These are phyloP conservation scores for Myrmecophaga tridactyla DNA, from an alignment of 2,113 vertebrate species.

Conservation along the genomic window DNA sequence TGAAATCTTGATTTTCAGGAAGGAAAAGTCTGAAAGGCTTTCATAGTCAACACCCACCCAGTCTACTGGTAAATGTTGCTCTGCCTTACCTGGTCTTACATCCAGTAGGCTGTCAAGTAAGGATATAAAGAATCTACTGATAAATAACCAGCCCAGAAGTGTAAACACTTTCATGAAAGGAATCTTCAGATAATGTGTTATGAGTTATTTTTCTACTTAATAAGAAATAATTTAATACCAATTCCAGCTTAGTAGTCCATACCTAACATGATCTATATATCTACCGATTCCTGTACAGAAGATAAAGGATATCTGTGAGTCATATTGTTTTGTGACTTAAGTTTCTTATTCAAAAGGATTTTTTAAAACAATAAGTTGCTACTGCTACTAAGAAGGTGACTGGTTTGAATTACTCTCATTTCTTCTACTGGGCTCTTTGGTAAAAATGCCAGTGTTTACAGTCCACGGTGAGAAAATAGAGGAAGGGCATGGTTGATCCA, in stretches of 20 bases:
- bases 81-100: accelerated
- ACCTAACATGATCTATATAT: neutral
- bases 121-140: neutral
- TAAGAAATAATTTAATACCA: neutral
- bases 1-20: neutral
- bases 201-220: neutral
- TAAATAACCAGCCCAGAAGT: neutral
- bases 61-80: neutral
- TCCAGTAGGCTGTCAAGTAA: accelerated
- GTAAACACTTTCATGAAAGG: neutral
- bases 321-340: neutral
- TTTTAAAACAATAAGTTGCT: neutral
- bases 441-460: neutral
- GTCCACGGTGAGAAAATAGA: neutral
- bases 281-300: neutral
- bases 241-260: neutral
- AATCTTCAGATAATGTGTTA: neutral
- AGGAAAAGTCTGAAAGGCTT: neutral
- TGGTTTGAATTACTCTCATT: neutral
- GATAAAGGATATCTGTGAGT: neutral
- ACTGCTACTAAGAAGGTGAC: neutral
- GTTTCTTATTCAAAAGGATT: neutral
- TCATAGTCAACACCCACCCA: accelerated
- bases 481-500: too few relatives aligned
- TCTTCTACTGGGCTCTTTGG: neutral